Conservation (phyloP, 1,140 invertebrate species). For the Capitella teleta region DNA sequence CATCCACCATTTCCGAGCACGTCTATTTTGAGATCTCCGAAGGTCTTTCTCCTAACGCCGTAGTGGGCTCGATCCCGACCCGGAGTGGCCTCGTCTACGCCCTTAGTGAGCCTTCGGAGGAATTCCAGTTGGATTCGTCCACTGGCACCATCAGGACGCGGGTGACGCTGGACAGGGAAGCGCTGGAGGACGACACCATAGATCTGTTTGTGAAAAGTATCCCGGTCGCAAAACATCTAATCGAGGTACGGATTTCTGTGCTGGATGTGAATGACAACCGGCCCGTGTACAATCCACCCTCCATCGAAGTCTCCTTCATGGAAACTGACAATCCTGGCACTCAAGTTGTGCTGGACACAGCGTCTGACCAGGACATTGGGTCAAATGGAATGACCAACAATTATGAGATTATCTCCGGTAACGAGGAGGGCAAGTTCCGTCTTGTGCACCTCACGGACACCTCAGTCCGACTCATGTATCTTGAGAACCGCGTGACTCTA, state of each 20-base stretch:
- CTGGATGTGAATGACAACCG: slow-evolving; percentile 7
- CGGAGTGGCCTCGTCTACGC: slow-evolving; percentile 4
- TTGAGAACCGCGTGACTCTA: slow-evolving; percentile 57
- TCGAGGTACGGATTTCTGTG: slow-evolving; percentile 1
- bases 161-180: slow-evolving; percentile 2
- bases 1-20: too few species aligned
- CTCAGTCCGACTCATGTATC: slow-evolving; percentile 14
- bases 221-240: slow-evolving; percentile 4
- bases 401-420: slow-evolving; percentile 74
- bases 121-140: not conserved
- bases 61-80: slow-evolving; percentile 8
- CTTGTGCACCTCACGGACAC: slow-evolving; percentile 76
- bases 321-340: slow-evolving; percentile 59
- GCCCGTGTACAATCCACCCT: not conserved
- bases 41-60: not conserved
- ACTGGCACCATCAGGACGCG: not conserved
- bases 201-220: slow-evolving; percentile 9
- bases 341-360: slow-evolving; percentile 64
- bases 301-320: slow-evolving; percentile 25
- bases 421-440: slow-evolving; percentile 74
- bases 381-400: slow-evolving; percentile 73
- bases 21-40: slow-evolving; percentile 10
- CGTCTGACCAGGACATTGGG: slow-evolving; percentile 74
- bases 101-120: slow-evolving; percentile 6
- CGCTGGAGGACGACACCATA: slow-evolving; percentile 3